Evolutionary conservation across 1,140 invertebrate species (phyloP).

Genomic region (Chrysopa pallens): DNA sequence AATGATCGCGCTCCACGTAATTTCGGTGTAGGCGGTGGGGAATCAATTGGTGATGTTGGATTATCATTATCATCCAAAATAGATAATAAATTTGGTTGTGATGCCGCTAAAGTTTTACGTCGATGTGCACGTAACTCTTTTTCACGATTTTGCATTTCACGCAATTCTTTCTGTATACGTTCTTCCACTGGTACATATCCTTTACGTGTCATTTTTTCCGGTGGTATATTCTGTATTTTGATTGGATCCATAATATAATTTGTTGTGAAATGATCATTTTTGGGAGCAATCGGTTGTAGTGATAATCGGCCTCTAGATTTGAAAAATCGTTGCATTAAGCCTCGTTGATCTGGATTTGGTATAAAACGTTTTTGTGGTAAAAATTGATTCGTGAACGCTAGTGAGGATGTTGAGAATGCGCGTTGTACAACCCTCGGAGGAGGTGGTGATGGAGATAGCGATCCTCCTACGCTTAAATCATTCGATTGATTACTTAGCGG

Average conservation of each 20-base stretch:
- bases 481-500: not conserved
- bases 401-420: slow-evolving; percentile 4
- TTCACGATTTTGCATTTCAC: slow-evolving; percentile 53
- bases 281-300: slow-evolving; percentile 14
- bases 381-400: slow-evolving; percentile 2
- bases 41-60: slow-evolving; percentile 22
- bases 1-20: not conserved
- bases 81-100: slow-evolving; percentile 25
- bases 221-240: slow-evolving; percentile 26
- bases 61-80: slow-evolving; percentile 29
- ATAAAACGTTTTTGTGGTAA: slow-evolving; percentile 6
- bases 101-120: slow-evolving; percentile 22
- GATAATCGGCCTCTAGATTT: slow-evolving; percentile 47
- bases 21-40: slow-evolving; percentile 19
- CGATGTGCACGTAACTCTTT: slow-evolving; percentile 47
- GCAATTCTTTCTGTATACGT: slow-evolving; percentile 59
- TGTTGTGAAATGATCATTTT: slow-evolving; percentile 13
- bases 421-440: slow-evolving; percentile 7
- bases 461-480: not conserved
- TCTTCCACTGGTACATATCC: slow-evolving; percentile 53
- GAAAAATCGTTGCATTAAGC: slow-evolving; percentile 59
- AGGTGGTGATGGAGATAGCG: not conserved
- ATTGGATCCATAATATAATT: slow-evolving; percentile 16
- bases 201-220: slow-evolving; percentile 36
- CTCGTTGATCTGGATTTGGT: slow-evolving; percentile 38